phyloP scores from a whole-genome alignment of 2,888 invertebrate species.

The Stenolophus ochropezus region DNA sequence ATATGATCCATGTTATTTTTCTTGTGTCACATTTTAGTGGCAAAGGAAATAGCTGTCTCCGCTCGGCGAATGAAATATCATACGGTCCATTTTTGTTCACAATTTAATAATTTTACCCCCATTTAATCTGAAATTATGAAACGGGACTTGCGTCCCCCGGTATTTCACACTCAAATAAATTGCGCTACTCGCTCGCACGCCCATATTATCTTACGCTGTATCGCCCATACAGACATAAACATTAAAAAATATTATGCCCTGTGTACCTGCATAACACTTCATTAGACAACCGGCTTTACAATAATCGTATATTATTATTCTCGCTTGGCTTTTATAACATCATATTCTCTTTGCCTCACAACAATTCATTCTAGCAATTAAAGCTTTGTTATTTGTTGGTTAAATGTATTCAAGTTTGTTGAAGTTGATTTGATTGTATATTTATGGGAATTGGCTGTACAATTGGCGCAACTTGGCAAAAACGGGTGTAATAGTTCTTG shows the following conservation, averaged over 20 bases:
- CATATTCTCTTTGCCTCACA: no score
- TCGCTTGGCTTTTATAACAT: no score
- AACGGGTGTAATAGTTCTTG: neutral
- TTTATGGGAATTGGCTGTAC: no score
- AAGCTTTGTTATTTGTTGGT: no score
- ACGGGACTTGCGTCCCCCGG: neutral
- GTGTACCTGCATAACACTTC: neutral
- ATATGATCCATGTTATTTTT: constrained; percentile 55
- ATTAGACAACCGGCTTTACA: neutral
- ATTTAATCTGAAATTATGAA: constrained; percentile 48
- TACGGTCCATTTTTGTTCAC: constrained; percentile 50
- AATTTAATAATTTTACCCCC: constrained; percentile 46
- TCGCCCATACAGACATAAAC: neutral
- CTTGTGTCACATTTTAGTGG: constrained; percentile 55
- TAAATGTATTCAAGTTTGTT: no score
- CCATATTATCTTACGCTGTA: neutral
- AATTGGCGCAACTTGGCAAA: neutral
- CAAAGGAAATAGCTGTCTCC: constrained; percentile 56
- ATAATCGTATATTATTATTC: no score
- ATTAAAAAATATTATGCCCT: neutral
- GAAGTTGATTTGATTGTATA: no score
- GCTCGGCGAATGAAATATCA: constrained; percentile 45
- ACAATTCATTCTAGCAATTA: no score
- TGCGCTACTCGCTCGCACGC: constrained; percentile 8
- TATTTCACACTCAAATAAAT: constrained; percentile 28